Evolutionary conservation across 2,113 vertebrate species (phyloP), one percentile per base, ranked within the genome.

Genomic region (Cariama cristata): DNA sequence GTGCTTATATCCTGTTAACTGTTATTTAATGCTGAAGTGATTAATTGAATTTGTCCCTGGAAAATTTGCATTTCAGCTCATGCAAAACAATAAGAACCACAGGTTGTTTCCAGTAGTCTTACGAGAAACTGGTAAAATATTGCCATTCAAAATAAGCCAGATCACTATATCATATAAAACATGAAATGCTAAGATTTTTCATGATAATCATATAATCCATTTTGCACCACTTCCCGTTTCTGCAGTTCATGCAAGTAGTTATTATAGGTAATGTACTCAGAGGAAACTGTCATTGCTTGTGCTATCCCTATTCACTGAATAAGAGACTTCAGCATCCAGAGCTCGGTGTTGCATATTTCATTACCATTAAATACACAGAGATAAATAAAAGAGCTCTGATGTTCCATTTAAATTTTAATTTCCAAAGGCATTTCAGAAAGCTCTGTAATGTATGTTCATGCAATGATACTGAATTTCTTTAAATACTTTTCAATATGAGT

Each of bases 351-450:
- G 38, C 14, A 18, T 84, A 82, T 93, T 94, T 87, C 38, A 58
- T 90, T 82, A 40, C 15, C 14, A 5, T 58, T 86, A 83, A 85
- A 60, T 27, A 72, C 56, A 82, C 16, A 55, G 64, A 82, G 12
- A 87, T 79, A 89, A 93, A 93, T 74, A 69, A 74, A 69, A 81
- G 18, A 86, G 20, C 9, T 68, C 24, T 76, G 42, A 83, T 40
- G n/a, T 75, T 91, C 32, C 8, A 47, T 89, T 93, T 96, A 58
- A 8, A 89, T 96, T 95, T 84, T 92, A 81, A 89, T 94, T 95
- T 87, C 76, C 42, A 63, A 90, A 90, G 74, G 8, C 47, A 53
- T 83, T 90, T 82, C 27, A 68, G 82, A 91, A 90, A 93, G 28
- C 52, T 92, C 50, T 88, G 20, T 83, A 87, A 83, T 63, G 9